phyloP scores from a whole-genome alignment of 2,113 vertebrate species.

The Suricata suricatta region DNA sequence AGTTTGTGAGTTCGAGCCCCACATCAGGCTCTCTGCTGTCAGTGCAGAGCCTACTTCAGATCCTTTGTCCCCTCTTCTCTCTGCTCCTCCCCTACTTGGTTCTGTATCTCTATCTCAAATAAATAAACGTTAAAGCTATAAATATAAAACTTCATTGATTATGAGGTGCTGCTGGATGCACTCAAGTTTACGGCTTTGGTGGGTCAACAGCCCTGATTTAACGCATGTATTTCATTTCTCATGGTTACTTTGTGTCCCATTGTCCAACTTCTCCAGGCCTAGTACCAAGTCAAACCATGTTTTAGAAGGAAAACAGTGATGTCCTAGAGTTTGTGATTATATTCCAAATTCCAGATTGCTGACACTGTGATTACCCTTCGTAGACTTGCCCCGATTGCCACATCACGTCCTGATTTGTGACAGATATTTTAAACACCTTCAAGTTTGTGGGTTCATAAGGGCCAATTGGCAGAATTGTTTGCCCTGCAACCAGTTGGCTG shows the following conservation, averaged over 20 bases:
- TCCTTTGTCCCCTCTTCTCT: too few relatives aligned
- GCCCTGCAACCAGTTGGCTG: neutral
- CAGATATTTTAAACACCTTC: neutral
- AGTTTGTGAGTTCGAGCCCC: too few relatives aligned
- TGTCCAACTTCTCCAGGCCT: neutral
- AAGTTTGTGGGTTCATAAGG: neutral
- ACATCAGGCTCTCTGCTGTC: too few relatives aligned
- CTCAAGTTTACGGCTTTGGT: neutral
- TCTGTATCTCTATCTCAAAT: too few relatives aligned
- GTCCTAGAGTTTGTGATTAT: neutral
- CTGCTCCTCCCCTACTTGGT: too few relatives aligned
- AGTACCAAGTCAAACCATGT: neutral
- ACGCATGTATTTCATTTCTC: neutral
- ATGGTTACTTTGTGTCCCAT: neutral
- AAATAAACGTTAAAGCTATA: too few relatives aligned
- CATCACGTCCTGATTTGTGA: neutral
- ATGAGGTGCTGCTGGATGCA: neutral
- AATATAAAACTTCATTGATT: neutral
- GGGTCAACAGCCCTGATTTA: neutral
- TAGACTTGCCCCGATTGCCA: neutral
- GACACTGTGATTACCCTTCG: neutral
- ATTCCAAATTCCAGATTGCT: neutral
- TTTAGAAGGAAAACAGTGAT: slow-evolving; percentile 22
- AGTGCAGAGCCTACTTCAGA: too few relatives aligned
- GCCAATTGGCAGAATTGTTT: neutral